Evolutionary conservation across 2,113 vertebrate species (phyloP), one percentile per base, ranked within the genome.

Genomic region (Bombycilla garrulus): DNA sequence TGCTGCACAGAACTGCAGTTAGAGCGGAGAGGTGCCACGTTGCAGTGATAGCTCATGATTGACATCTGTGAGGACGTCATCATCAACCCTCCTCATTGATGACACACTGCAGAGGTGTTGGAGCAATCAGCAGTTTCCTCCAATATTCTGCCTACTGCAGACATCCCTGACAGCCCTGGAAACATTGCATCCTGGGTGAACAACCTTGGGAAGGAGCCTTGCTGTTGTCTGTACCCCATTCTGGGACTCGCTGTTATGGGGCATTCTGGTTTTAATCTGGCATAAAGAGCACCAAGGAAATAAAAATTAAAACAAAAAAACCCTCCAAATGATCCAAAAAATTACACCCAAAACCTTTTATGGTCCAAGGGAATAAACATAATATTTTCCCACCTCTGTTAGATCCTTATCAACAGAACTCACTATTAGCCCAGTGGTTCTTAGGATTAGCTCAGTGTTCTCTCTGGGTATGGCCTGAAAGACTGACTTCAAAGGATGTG

Each of bases 231-330:
- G 71, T 93, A 44, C 44, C 62, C 79, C 2, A 0, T 91, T 91
- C 94, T 95, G 95, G 95, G 94, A 95, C 95, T 96, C 51, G 51
- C 94, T 97, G 95, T 95, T 92, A 60, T 1, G 84, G 91, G 89
- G 57, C 12, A 0, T 90, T 95, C 62, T 86, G 61, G 7, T 82
- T 61, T 74, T 71, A 71, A 72, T 78, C 79, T 88, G 92, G 74
- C 45, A 71, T 62, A 76, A 95, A 96, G 90, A 93, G 80, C 92
- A 93, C 87, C 89, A 95, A 96, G 92, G 86, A 95, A 95, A 96
- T 90, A 72, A 94, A 92, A 88, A 78, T 42, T 15, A 14, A 54
- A 44, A n/a, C 9, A 20, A 48, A 36, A 18, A 56, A 58, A 12
- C 8, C 2, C 10, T 6, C 10, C 6, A 33, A 78, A 21, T 14